Percentiles rank a stretch among this genome's conserved stretches.
These are phyloP conservation scores for Turnix velox DNA, from an alignment of 2,113 vertebrate genomes.

Conservation along the genomic window DNA sequence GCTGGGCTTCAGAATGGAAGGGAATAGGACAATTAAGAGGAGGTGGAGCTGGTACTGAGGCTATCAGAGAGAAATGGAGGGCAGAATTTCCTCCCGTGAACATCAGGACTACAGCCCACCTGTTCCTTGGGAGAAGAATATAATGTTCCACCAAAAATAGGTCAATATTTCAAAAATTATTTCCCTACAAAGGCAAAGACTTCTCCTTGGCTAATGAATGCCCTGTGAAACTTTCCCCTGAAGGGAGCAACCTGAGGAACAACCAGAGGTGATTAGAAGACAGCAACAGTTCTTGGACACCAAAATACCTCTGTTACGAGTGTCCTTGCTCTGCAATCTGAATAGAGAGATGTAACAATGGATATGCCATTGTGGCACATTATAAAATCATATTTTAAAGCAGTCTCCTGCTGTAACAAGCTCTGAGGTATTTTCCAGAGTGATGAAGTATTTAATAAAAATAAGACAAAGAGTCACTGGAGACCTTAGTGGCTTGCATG, in stretches of 20 bases:
- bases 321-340: background rate
- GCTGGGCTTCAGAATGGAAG: background rate
- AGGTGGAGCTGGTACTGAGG: too few relatives aligned
- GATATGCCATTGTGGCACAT: background rate
- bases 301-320: background rate
- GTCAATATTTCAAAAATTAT: background rate
- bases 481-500: conserved; percentile 24
- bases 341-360: background rate
- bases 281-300: background rate
- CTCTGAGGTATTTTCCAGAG: conserved; percentile 44
- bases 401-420: background rate
- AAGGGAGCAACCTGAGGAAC: background rate
- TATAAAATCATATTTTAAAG: conserved; percentile 13
- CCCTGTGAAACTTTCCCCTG: background rate
- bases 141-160: fast-evolving
- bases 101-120: background rate
- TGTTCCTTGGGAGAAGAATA: background rate
- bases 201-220: background rate
- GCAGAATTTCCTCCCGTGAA: background rate
- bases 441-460: conserved; percentile 70
- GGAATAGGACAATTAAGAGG: too few relatives aligned
- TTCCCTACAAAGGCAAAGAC: background rate
- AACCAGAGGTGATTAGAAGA: fast-evolving
- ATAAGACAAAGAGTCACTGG: conserved; percentile 56
- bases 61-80: background rate